Conservation (phyloP, 2,113 vertebrate species). For the Columba janthina region DNA sequence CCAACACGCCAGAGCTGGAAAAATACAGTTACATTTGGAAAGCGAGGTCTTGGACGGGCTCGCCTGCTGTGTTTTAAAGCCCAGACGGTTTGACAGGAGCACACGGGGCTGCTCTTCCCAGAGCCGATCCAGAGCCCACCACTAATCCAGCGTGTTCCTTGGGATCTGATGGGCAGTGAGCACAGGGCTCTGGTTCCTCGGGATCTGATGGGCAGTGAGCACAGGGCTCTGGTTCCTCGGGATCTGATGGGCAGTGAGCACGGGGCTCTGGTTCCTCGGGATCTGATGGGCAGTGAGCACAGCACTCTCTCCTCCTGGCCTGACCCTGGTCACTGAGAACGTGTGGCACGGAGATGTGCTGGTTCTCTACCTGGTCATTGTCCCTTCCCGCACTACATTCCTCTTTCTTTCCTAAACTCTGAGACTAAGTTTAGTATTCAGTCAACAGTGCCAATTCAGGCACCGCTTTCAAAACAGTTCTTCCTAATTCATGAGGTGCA, state of each 20-base stretch:
- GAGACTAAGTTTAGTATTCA: background rate
- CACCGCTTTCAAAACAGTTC: background rate
- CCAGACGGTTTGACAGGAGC: background rate
- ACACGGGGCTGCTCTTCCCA: background rate
- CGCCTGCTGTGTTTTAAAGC: background rate
- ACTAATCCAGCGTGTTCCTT: no score
- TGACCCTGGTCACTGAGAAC: background rate
- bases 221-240: no score
- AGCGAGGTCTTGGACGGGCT: background rate
- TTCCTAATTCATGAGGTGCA: background rate
- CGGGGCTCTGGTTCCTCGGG: no score
- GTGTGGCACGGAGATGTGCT: fast-evolving
- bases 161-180: no score
- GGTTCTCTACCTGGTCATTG: fast-evolving
- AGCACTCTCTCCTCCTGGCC: no score
- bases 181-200: no score
- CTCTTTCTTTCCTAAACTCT: background rate
- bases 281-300: no score
- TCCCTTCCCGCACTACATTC: background rate
- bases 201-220: no score
- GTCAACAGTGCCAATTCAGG: background rate
- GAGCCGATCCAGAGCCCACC: background rate
- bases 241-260: no score
- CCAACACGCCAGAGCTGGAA: constrained; percentile 5
- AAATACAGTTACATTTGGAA: background rate